Conservation (phyloP, 2,113 vertebrate genomes). For the Aplodontia rufa region DNA sequence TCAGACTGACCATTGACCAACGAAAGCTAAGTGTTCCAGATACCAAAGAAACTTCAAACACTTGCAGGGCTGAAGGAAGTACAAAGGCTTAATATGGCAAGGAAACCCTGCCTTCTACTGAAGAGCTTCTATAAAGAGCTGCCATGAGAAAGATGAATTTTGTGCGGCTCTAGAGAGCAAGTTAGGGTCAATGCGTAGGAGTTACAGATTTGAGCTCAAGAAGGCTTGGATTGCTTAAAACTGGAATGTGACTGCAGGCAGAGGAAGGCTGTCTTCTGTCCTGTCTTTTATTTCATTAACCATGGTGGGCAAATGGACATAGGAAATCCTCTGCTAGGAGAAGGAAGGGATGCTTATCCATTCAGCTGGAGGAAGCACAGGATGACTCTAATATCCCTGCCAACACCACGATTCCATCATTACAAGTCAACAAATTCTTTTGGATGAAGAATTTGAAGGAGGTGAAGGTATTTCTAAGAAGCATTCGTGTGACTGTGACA, state of each 20-base stretch:
- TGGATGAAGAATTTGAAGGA: not conserved
- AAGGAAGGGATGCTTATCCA: not conserved
- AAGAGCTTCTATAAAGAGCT: too few relatives aligned
- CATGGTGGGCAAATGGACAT: not conserved
- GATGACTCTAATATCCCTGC: not conserved
- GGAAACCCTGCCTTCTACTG: too few relatives aligned
- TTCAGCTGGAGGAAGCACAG: not conserved
- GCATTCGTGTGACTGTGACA: not conserved
- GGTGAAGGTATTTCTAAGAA: not conserved
- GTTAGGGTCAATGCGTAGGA: not conserved
- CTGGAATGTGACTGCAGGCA: not conserved
- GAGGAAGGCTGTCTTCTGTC: not conserved
- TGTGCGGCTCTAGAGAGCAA: not conserved
- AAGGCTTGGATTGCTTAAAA: not conserved
- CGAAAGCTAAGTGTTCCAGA: not conserved
- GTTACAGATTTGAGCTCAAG: not conserved
- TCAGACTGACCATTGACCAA: not conserved
- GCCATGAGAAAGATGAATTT: not conserved
- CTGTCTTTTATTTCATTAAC: not conserved
- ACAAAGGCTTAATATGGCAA: not conserved
- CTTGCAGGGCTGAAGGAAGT: not conserved
- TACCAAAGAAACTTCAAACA: not conserved
- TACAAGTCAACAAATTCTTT: not conserved
- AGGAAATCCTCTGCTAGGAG: not conserved
- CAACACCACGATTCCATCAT: not conserved